Conservation (phyloP, 2,113 vertebrate genomes). For the Ceyx cyanopectus region DNA sequence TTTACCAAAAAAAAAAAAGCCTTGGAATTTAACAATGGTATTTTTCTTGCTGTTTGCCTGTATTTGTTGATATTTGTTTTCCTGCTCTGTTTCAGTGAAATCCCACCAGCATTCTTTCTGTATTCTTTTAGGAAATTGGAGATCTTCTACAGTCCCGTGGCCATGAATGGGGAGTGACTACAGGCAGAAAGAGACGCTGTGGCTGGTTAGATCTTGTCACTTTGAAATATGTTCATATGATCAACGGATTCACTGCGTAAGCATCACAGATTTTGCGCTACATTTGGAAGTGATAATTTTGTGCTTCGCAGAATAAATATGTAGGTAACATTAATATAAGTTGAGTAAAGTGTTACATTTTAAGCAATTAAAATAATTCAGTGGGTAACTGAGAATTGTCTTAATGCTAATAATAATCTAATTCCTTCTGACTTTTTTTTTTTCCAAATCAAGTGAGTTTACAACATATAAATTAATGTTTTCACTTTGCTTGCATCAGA, state of each 20-base stretch:
- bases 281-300: constrained; percentile 72
- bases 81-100: background rate
- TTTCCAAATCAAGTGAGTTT: background rate
- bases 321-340: constrained; percentile 74
- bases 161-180: constrained; percentile 96
- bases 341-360: constrained; percentile 63
- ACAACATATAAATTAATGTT: background rate
- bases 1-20: background rate
- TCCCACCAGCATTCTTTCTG: background rate
- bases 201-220: constrained; percentile 97
- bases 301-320: constrained; percentile 72
- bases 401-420: background rate
- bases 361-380: constrained; percentile 36
- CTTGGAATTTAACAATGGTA: background rate
- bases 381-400: background rate
- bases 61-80: background rate
- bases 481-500: background rate
- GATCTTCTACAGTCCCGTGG: constrained; percentile 94
- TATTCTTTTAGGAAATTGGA: constrained; percentile 82
- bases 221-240: constrained; percentile 95
- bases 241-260: constrained; percentile 98
- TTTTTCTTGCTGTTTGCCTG: fast-evolving
- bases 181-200: constrained; percentile 94
- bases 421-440: background rate
- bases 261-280: constrained; percentile 76